A percentile compares a stretch with the other conserved stretches of the same genome.
These are phyloP conservation scores for Clitarchus hookeri DNA, from an alignment of 2,888 invertebrate genomes.

Conservation along the genomic window DNA sequence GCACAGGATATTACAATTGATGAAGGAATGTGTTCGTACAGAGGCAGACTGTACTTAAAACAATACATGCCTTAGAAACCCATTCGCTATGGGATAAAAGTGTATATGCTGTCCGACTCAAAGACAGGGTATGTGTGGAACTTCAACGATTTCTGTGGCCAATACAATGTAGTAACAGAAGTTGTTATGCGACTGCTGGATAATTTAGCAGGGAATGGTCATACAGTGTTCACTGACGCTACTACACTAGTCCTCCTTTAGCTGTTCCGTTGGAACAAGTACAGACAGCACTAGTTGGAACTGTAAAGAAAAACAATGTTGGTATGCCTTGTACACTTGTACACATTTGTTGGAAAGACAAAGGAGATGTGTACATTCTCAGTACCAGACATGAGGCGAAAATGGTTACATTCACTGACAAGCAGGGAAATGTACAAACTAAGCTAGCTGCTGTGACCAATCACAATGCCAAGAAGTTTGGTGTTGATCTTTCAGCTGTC, in stretches of 20 bases:
- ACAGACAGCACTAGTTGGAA: not conserved
- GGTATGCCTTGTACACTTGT: not conserved
- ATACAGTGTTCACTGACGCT: no score
- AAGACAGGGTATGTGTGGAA: not conserved
- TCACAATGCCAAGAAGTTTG: not conserved
- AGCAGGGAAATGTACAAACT: not conserved
- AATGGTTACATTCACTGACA: not conserved
- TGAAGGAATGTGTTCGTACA: not conserved
- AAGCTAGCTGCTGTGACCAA: not conserved
- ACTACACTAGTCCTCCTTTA: not conserved
- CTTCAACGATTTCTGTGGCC: not conserved
- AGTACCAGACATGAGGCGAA: not conserved
- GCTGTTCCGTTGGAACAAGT: not conserved
- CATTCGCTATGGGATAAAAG: not conserved
- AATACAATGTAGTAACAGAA: no score
- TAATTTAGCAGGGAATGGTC: no score
- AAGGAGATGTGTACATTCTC: not conserved
- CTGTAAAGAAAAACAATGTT: not conserved
- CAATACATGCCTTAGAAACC: not conserved
- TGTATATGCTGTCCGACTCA: no score
- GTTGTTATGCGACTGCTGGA: no score
- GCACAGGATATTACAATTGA: not conserved
- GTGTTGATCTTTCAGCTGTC: not conserved
- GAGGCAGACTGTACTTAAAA: not conserved
- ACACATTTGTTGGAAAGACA: not conserved